A percentile compares a stretch with the other conserved stretches of the same genome.
Evolutionary conservation across 2,888 invertebrate species (phyloP).

Genomic region (Lycophotia porphyrea): DNA sequence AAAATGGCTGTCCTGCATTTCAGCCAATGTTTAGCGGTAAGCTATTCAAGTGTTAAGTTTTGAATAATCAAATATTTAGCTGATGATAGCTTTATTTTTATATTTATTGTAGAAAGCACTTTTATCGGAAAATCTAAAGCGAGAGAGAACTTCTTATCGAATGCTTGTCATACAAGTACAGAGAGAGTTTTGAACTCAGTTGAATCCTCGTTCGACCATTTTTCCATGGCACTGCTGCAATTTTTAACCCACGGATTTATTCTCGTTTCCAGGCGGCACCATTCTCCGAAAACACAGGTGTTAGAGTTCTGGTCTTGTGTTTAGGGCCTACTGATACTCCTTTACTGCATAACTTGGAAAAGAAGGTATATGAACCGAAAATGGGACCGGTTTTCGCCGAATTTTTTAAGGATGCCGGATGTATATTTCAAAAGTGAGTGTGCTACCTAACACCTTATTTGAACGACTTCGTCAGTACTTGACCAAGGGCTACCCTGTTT

Average conservation of each 20-base stretch:
- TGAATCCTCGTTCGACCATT: neutral
- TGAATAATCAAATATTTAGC: neutral
- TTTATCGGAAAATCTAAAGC: neutral
- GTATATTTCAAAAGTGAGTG: slow-evolving; percentile 55
- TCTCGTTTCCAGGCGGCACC: slow-evolving; percentile 66
- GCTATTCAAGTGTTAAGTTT: neutral
- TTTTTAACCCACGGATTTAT: neutral
- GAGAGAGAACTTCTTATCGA: neutral
- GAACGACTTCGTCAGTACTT: neutral
- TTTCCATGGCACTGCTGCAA: neutral
- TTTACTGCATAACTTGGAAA: slow-evolving; percentile 66
- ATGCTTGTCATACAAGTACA: neutral
- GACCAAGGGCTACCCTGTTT: neutral
- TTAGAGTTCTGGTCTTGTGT: slow-evolving; percentile 72
- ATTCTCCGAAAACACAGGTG: slow-evolving; percentile 68
- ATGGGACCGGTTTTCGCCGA: slow-evolving; percentile 41
- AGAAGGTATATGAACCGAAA: slow-evolving; percentile 58
- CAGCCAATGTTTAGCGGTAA: slow-evolving; percentile 54
- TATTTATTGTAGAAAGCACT: neutral
- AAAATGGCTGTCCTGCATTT: slow-evolving; percentile 65
- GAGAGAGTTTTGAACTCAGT: neutral
- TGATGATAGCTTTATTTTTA: neutral
- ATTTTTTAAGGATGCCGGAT: neutral
- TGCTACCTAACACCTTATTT: neutral
- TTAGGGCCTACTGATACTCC: slow-evolving; percentile 74